Conservation (phyloP, 2,888 invertebrate species). For the Drosophila atroscutellata region DNA sequence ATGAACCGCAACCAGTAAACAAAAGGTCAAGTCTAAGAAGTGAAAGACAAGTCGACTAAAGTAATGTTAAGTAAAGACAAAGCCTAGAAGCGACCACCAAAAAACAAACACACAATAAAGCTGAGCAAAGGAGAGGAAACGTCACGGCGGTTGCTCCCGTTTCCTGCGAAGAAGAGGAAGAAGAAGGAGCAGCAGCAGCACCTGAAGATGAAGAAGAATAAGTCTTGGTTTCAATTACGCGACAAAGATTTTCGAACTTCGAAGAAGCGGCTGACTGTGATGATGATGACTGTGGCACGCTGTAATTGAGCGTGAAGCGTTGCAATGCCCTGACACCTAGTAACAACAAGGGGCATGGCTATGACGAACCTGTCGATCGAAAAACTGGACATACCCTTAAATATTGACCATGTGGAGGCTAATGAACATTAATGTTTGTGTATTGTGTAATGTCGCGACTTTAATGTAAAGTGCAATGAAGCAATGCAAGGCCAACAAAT, state of each 20-base stretch:
- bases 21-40: slow-evolving; percentile 71
- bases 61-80: slow-evolving; percentile 40
- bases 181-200: slow-evolving; percentile 12
- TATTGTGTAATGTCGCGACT: slow-evolving; percentile 75
- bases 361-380: slow-evolving; percentile 53
- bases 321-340: slow-evolving; percentile 64
- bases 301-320: slow-evolving; percentile 75
- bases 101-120: slow-evolving; percentile 55
- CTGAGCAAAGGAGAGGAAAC: slow-evolving; percentile 65
- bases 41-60: slow-evolving; percentile 44
- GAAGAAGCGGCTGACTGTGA: slow-evolving; percentile 7
- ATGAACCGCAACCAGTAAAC: slow-evolving; percentile 72
- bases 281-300: slow-evolving; percentile 25
- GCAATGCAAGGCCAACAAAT: slow-evolving; percentile 66
- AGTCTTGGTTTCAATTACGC: slow-evolving; percentile 69
- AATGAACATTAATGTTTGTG: slow-evolving; percentile 75
- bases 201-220: slow-evolving; percentile 11
- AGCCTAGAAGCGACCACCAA: slow-evolving; percentile 43
- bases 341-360: slow-evolving; percentile 18
- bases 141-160: slow-evolving; percentile 77
- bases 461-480: slow-evolving; percentile 79
- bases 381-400: slow-evolving; percentile 46
- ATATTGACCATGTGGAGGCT: slow-evolving; percentile 29
- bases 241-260: slow-evolving; percentile 16
- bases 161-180: slow-evolving; percentile 60